Conservation (phyloP, 2,113 vertebrate genomes). For the Dryoscopus gambensis region DNA sequence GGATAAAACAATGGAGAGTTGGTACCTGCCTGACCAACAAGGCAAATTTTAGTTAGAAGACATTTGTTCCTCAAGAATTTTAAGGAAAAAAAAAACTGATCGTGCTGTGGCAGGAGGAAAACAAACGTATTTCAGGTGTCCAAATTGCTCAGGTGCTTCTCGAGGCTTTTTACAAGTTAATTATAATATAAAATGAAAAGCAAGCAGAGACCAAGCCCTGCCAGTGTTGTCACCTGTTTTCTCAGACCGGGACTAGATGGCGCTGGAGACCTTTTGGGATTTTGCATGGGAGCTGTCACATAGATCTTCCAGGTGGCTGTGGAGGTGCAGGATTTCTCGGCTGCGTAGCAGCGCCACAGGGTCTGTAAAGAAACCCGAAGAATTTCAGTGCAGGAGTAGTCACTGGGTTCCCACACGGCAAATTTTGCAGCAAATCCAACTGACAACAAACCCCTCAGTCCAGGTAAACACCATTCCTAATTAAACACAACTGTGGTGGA, state of each 20-base stretch:
- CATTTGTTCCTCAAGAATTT: background rate
- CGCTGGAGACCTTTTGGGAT: constrained; percentile 57
- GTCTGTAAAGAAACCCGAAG: constrained; percentile 65
- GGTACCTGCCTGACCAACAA: background rate
- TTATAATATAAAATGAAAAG: background rate
- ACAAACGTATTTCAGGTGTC: background rate
- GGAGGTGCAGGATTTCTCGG: constrained; percentile 79
- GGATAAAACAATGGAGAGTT: background rate
- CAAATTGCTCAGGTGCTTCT: background rate
- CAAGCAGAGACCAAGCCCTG: background rate
- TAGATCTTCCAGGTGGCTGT: constrained; percentile 88
- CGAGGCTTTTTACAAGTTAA: background rate
- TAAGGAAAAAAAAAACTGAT: background rate
- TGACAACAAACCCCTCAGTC: background rate
- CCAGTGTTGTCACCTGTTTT: constrained; percentile 73
- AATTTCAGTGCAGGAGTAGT: background rate
- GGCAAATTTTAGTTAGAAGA: background rate
- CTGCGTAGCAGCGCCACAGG: constrained; percentile 86
- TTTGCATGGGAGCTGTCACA: constrained; percentile 64
- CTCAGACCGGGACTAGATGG: constrained; percentile 71
- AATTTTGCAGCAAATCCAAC: background rate
- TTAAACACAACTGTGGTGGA: background rate
- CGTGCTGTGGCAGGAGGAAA: background rate
- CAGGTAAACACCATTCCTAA: background rate
- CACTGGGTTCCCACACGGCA: background rate